These are phyloP conservation scores for Linurgus olivaceus DNA, from an alignment of 2,797 vertebrate species.

Conservation along the genomic window DNA sequence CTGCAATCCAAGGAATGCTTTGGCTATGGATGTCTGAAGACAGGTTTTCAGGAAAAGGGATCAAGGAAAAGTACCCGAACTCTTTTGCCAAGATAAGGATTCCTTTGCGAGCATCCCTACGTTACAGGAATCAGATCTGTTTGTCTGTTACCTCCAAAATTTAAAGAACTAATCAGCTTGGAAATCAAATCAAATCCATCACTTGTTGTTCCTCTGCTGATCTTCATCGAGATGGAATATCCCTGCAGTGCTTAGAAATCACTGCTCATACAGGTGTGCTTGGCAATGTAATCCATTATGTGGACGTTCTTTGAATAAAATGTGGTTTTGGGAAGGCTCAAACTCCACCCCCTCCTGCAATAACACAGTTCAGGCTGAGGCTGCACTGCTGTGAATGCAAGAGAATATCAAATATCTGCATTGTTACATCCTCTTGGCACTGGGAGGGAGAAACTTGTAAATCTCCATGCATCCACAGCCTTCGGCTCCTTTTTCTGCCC, in stretches of 20 bases:
- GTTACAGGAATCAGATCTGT: neutral
- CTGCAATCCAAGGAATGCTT: neutral
- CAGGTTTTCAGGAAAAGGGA: neutral
- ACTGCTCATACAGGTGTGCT: neutral
- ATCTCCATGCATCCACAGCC: neutral
- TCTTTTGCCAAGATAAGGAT: neutral
- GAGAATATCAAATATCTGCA: neutral
- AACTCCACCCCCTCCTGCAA: neutral
- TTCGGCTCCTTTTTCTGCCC: neutral
- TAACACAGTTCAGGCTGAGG: neutral
- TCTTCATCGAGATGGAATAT: neutral
- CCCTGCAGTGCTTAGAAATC: neutral
- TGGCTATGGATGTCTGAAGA: neutral
- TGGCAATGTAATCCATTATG: neutral
- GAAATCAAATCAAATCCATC: neutral
- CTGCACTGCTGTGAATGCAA: neutral
- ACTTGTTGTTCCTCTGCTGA: neutral
- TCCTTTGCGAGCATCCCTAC: accelerated
- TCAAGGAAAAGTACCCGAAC: neutral
- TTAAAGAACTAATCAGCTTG: neutral
- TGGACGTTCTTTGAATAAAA: neutral
- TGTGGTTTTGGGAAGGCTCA: accelerated
- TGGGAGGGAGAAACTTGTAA: neutral
- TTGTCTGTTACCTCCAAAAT: neutral
- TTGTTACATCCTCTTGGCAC: neutral